These are phyloP conservation scores for Octomys mimax DNA, from an alignment of 2,797 vertebrate genomes.

Conservation along the genomic window DNA sequence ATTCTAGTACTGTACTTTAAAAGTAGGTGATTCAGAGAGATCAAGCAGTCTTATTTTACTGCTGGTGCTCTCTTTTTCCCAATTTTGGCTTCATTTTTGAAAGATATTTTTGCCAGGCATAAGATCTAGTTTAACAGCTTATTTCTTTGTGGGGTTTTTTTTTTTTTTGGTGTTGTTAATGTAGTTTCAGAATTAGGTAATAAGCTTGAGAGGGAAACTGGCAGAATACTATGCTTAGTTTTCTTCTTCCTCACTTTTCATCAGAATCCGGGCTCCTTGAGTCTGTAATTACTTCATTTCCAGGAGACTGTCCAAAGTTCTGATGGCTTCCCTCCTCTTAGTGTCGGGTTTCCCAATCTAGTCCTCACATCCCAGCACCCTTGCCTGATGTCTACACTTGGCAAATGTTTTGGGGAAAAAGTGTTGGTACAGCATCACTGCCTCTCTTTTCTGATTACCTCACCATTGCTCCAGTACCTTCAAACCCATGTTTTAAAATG, in stretches of 20 bases:
- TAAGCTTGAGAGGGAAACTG: not conserved
- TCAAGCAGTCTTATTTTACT: not conserved
- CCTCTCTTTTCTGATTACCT: not conserved
- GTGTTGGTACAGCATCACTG: not conserved
- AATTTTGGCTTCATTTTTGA: not conserved
- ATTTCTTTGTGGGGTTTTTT: not conserved
- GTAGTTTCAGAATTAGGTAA: constrained; percentile 11
- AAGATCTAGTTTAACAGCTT: not conserved
- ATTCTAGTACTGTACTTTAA: not conserved
- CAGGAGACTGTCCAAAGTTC: not conserved
- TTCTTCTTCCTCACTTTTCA: not conserved
- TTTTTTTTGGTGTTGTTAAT: not conserved
- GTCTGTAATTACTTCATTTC: not conserved
- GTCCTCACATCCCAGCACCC: not conserved
- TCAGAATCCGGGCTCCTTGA: not conserved
- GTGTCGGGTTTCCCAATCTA: not conserved
- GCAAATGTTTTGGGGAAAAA: not conserved
- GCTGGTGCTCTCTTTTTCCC: not conserved
- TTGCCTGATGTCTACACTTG: not conserved
- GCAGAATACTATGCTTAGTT: not conserved
- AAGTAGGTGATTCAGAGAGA: not conserved
- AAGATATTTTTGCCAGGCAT: constrained; percentile 1
- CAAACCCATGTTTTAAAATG: not conserved
- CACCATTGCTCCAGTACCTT: not conserved
- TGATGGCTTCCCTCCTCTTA: not conserved